These are phyloP conservation scores for Peromyscus polionotus DNA, from an alignment of 2,113 vertebrate genomes.

Conservation along the genomic window DNA sequence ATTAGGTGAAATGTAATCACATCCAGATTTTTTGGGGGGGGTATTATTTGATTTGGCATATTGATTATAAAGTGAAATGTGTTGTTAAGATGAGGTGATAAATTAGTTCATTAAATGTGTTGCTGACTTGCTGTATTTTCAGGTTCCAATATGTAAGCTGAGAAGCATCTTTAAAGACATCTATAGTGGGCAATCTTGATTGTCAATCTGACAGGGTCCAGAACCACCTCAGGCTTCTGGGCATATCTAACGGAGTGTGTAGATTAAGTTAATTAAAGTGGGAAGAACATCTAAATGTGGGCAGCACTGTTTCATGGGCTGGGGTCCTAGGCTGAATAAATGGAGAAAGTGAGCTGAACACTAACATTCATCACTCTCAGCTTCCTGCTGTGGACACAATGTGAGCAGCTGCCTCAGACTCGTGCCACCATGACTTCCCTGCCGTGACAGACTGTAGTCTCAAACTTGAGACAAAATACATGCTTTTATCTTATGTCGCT, in stretches of 20 bases:
- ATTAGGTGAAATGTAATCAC: neutral
- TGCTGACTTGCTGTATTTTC: neutral
- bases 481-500: neutral
- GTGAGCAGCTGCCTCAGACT: neutral
- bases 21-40: neutral
- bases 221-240: no score
- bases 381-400: neutral
- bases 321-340: neutral
- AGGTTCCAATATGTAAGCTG: neutral
- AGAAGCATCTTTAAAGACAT: neutral
- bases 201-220: neutral
- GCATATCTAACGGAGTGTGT: neutral
- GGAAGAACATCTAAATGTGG: neutral
- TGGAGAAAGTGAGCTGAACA: neutral
- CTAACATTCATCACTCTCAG: no score
- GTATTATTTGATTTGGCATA: neutral
- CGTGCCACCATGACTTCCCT: neutral
- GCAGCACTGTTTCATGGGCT: neutral
- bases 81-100: neutral
- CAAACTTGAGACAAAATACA: neutral
- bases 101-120: neutral
- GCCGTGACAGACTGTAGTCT: neutral
- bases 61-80: neutral
- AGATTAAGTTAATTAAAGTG: neutral
- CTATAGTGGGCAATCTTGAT: neutral